Percentiles rank a stretch among this genome's conserved stretches.
phyloP scores from a whole-genome alignment of 2,888 invertebrate species.

The Dasypogon diadema region DNA sequence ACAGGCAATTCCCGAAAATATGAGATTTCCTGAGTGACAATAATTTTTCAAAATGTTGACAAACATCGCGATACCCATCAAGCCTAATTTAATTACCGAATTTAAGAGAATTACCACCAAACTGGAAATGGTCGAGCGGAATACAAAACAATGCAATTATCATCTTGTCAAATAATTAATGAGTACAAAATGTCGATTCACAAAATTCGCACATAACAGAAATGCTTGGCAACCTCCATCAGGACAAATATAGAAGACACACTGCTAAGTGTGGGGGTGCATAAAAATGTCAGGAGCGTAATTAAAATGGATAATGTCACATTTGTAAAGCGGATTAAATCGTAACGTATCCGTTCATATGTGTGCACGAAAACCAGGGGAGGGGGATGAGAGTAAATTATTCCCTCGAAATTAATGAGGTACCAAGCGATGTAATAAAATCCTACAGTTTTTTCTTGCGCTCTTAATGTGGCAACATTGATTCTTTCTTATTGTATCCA shows the following conservation, averaged over 20 bases:
- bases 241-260: not conserved
- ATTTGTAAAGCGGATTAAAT: conserved; percentile 48
- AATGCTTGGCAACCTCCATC: not conserved
- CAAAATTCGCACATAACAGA: conserved; percentile 6
- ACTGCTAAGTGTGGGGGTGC: conserved; percentile 4
- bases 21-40: not conserved
- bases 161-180: conserved; percentile 38
- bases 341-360: conserved; percentile 21
- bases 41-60: conserved; percentile 12
- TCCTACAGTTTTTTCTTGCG: conserved; percentile 1
- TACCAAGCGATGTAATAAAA: conserved; percentile 30
- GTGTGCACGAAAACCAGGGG: not conserved
- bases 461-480: conserved; percentile 31
- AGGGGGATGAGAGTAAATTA: conserved; percentile 7
- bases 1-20: too few relatives aligned
- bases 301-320: conserved; percentile 51
- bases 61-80: not conserved
- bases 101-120: conserved; percentile 4
- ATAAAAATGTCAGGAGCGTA: conserved; percentile 49
- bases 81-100: conserved; percentile 24
- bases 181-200: conserved; percentile 41
- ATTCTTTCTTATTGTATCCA: conserved; percentile 10
- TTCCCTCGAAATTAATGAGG: conserved; percentile 44
- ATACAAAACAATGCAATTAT: conserved; percentile 44
- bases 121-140: not conserved